Conservation (phyloP, 2,113 vertebrate species). For the Fulmarus glacialis region DNA sequence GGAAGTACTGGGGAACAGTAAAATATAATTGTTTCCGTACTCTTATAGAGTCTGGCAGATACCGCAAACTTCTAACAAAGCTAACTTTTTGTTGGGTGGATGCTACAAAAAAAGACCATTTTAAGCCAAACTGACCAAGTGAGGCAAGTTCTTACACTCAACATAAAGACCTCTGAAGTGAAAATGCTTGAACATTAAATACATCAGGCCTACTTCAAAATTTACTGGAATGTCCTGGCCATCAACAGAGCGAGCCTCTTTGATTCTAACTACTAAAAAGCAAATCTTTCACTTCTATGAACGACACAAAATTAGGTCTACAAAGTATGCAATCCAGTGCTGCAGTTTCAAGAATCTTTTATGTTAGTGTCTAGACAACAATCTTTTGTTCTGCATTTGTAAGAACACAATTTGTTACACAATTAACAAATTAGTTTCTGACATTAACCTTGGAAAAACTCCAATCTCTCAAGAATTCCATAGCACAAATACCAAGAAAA, state of each 20-base stretch:
- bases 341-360: not conserved
- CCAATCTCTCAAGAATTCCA: not conserved
- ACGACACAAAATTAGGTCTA: not conserved
- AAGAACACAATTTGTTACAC: not conserved
- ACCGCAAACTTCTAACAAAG: not conserved
- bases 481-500: not conserved
- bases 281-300: not conserved
- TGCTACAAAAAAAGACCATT: not conserved
- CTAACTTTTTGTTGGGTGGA: not conserved
- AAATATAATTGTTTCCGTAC: not conserved
- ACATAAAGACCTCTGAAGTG: not conserved
- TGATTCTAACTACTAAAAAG: not conserved
- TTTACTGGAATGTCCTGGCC: not conserved
- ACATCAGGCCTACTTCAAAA: not conserved
- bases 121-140: not conserved
- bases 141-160: not conserved
- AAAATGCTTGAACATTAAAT: not conserved
- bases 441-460: not conserved
- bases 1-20: not conserved
- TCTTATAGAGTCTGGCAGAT: not conserved
- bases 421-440: not conserved
- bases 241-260: not conserved
- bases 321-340: not conserved
- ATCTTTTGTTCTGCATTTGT: not conserved
- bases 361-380: not conserved